Conservation (phyloP, 2,113 vertebrate species). For the Oophaga pumilio region DNA sequence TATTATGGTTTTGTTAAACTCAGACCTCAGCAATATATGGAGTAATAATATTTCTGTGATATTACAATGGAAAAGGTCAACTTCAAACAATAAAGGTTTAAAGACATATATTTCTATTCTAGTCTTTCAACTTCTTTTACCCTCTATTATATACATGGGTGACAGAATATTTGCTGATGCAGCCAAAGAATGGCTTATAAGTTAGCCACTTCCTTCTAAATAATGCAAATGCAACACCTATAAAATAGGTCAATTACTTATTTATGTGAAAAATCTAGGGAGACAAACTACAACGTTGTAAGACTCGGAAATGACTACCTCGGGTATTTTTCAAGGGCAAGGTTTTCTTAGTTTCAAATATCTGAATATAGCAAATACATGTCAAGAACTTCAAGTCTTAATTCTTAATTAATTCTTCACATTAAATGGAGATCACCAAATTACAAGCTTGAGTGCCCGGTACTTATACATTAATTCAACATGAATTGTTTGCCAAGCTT, state of each 20-base stretch:
- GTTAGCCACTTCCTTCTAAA: slow-evolving; percentile 13
- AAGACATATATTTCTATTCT: not conserved
- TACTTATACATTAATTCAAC: slow-evolving; percentile 44
- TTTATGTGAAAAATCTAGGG: slow-evolving; percentile 23
- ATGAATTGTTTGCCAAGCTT: slow-evolving; percentile 45
- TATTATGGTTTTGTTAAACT: too few relatives aligned
- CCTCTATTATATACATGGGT: not conserved
- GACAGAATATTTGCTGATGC: not conserved
- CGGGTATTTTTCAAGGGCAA: slow-evolving; percentile 22
- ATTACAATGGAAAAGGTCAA: too few relatives aligned
- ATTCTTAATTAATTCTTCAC: slow-evolving; percentile 49
- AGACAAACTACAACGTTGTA: slow-evolving; percentile 29
- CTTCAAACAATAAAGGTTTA: not conserved
- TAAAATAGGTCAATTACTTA: slow-evolving; percentile 44
- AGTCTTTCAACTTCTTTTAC: not conserved
- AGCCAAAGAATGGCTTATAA: slow-evolving; percentile 7
- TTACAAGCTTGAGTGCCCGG: slow-evolving; percentile 43
- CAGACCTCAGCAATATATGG: too few relatives aligned
- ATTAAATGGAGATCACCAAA: slow-evolving; percentile 54
- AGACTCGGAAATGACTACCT: slow-evolving; percentile 1
- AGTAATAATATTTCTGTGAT: too few relatives aligned
- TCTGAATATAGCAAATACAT: slow-evolving; percentile 14
- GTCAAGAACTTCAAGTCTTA: slow-evolving; percentile 38
- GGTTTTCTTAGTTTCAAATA: not conserved
- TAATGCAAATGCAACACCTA: slow-evolving; percentile 34